Percentiles rank a stretch among this genome's conserved stretches.
Evolutionary conservation across 2,888 invertebrate species (phyloP).

Genomic region (Thera obeliscata): DNA sequence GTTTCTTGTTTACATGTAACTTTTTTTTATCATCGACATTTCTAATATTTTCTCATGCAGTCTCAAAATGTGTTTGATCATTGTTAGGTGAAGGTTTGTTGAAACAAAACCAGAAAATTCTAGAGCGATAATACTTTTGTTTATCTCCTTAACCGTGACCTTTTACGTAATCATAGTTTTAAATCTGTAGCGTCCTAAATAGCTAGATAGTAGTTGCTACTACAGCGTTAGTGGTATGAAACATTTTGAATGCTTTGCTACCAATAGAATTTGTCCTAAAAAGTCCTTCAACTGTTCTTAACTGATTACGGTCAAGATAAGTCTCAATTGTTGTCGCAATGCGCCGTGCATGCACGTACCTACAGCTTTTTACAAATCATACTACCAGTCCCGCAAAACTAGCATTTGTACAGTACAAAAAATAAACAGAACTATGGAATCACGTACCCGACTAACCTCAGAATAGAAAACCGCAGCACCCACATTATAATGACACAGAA

Average conservation of each 20-base stretch:
- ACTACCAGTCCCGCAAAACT: constrained; percentile 72
- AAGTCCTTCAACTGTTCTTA: constrained; percentile 10
- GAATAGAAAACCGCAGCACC: constrained; percentile 77
- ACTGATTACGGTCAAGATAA: constrained; percentile 37
- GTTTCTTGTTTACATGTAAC: constrained; percentile 49
- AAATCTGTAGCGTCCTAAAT: too few relatives aligned
- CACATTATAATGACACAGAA: constrained; percentile 74
- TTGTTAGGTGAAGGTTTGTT: background rate
- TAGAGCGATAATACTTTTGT: background rate
- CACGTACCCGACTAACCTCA: constrained; percentile 68
- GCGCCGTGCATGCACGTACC: constrained; percentile 58
- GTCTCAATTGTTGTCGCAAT: constrained; percentile 30
- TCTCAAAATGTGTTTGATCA: background rate
- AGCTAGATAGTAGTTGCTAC: background rate
- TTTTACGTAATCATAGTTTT: too few relatives aligned
- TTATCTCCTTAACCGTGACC: background rate
- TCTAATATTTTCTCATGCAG: background rate
- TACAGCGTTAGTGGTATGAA: background rate
- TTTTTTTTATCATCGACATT: constrained; percentile 1
- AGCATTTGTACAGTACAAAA: constrained; percentile 53
- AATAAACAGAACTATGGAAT: constrained; percentile 70
- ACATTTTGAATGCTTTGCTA: too few relatives aligned
- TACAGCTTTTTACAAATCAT: constrained; percentile 66
- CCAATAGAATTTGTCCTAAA: background rate
- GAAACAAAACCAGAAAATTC: background rate